Evolutionary conservation across 2,888 invertebrate species (phyloP), one percentile per base, ranked within the genome.

Genomic region (Ormyrus thymus): DNA sequence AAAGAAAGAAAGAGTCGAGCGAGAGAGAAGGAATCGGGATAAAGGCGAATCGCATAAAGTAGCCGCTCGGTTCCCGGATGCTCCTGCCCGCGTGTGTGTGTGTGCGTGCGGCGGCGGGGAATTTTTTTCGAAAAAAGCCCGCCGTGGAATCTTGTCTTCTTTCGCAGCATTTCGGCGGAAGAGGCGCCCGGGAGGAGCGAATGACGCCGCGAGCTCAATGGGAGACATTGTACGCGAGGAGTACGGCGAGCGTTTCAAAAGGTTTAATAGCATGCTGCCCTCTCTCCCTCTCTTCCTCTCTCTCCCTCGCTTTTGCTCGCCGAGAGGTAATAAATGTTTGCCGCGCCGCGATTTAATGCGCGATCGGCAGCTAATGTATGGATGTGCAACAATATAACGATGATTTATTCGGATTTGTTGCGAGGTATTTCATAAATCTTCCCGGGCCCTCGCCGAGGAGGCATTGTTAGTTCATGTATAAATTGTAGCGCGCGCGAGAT

Each of bases 21-120:
- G 6, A 15, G 13, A 71, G 29, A 51, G 13, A 43, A 10, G 13
- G 29, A 68, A 43, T 72, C 53, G 72, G 48, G 29, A 73, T 64
- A 74, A 59, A 68, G 15, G 45, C 66, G 55, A 53, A 76, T 70
- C 56, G 76, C 64, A 74, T 64, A 76, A 69, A 76, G 62, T 62
- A 50, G 43, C 56, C n/a, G 29, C 29, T 29, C 29, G 29, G 29
- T 29, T 29, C 29, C 29, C 29, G 29, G 29, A 29, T 29, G 29
- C 29, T 29, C 29, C 46, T 10, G 51, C 13, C 75, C 29, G 43
- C 51, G 43, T 65, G 11, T 9, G 10, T 1, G 64, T 10, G 46
- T 4, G 48, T 11, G 64, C 10, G 53, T 10, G 61, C 46, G 29
- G 29, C 15, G 53, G 46, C 7, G 46, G n/a, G 29, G 29, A 15